Percentiles rank a stretch among this genome's conserved stretches.
Conservation (phyloP, 2,888 invertebrate species). For the Mythimna vitellina region DNA sequence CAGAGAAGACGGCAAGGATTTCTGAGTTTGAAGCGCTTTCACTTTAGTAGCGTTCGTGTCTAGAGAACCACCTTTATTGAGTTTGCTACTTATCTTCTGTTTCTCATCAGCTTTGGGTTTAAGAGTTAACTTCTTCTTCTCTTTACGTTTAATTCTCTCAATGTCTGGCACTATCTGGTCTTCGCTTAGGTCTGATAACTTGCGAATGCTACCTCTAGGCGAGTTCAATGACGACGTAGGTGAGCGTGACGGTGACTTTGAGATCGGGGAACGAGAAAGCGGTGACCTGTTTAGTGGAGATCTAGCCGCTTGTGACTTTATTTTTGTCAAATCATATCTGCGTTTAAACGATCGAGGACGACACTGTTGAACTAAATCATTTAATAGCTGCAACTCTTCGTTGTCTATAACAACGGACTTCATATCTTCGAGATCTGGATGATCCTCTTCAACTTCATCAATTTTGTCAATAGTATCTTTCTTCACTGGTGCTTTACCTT, state of each 20-base stretch:
- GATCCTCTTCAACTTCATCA: slow-evolving; percentile 90
- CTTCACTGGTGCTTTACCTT: slow-evolving; percentile 71
- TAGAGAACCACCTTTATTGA: slow-evolving; percentile 88
- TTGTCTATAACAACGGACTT: slow-evolving; percentile 89
- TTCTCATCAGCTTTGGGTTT: slow-evolving; percentile 87
- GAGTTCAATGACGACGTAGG: slow-evolving; percentile 89
- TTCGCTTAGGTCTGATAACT: slow-evolving; percentile 88
- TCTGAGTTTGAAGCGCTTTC: slow-evolving; percentile 87
- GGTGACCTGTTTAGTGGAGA: slow-evolving; percentile 88
- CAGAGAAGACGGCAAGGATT: slow-evolving; percentile 89
- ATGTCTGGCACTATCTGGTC: slow-evolving; percentile 89
- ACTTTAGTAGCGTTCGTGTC: slow-evolving; percentile 88
- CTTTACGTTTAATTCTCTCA: slow-evolving; percentile 87
- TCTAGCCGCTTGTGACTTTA: slow-evolving; percentile 82
- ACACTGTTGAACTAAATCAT: slow-evolving; percentile 88
- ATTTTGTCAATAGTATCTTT: slow-evolving; percentile 85
- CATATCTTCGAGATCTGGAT: slow-evolving; percentile 80
- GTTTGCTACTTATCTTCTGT: slow-evolving; percentile 80
- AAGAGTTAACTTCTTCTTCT: slow-evolving; percentile 86
- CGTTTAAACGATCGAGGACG: slow-evolving; percentile 88
- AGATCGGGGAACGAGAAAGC: slow-evolving; percentile 86
- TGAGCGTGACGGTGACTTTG: slow-evolving; percentile 88
- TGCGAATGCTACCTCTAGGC: slow-evolving; percentile 88
- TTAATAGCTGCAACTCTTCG: slow-evolving; percentile 90
- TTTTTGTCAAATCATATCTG: slow-evolving; percentile 84